These are phyloP conservation scores for Bucco capensis DNA, from an alignment of 2,113 vertebrate species.

Conservation along the genomic window DNA sequence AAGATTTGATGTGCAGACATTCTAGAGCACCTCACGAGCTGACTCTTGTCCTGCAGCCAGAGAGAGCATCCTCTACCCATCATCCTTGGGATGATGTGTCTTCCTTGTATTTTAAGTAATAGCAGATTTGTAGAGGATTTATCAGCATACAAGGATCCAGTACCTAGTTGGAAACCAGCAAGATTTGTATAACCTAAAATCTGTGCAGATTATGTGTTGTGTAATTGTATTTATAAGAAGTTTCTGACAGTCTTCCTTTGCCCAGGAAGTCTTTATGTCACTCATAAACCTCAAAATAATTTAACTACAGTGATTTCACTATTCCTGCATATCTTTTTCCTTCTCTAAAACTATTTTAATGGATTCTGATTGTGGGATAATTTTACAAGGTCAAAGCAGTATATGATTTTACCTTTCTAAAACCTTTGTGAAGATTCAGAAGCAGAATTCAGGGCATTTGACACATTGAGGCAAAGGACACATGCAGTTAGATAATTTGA, in stretches of 20 bases:
- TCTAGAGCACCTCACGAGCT: background rate
- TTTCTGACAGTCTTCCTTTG: background rate
- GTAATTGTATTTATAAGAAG: background rate
- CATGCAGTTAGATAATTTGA: background rate
- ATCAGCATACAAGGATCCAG: background rate
- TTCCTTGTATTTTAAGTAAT: background rate
- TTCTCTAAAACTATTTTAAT: background rate
- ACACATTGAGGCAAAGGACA: background rate
- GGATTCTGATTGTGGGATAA: background rate
- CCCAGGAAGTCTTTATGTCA: background rate
- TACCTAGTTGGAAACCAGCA: background rate
- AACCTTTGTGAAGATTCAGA: background rate
- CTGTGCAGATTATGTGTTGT: background rate
- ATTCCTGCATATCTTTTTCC: background rate
- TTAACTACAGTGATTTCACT: background rate
- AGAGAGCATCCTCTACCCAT: background rate
- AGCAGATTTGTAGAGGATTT: background rate
- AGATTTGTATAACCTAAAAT: background rate
- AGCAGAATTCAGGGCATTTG: background rate
- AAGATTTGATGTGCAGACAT: accelerated
- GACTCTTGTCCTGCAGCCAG: background rate
- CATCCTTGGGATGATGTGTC: background rate
- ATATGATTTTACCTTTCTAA: background rate
- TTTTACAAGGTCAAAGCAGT: slow-evolving; percentile 21
- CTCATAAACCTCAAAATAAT: background rate